Evolutionary conservation across 2,113 vertebrate genomes (phyloP).

Genomic region (Siniperca chuatsi): DNA sequence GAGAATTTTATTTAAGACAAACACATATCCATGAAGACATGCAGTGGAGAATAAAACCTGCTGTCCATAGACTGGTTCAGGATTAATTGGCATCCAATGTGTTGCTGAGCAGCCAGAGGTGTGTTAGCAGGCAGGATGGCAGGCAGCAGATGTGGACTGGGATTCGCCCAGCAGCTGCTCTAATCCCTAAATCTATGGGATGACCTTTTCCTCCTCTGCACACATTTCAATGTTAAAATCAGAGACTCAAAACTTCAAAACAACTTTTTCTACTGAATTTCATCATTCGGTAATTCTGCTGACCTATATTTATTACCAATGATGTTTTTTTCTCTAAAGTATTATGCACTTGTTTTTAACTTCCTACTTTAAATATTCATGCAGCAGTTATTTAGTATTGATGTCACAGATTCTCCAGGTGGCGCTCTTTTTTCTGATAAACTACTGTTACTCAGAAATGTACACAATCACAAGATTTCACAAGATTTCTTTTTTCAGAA

Average conservation of each 20-base stretch:
- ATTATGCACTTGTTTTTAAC: neutral
- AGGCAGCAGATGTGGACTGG: conserved; percentile 52
- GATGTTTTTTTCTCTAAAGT: neutral
- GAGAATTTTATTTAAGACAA: neutral
- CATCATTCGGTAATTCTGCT: neutral
- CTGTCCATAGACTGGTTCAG: conserved; percentile 16
- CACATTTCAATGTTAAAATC: conserved; percentile 58
- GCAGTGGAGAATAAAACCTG: neutral
- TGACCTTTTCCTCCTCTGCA: conserved; percentile 52
- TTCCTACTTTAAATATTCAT: neutral
- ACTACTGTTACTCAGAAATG: neutral
- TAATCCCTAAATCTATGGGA: conserved; percentile 61
- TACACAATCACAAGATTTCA: neutral
- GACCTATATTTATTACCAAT: neutral
- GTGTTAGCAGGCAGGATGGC: conserved; percentile 42
- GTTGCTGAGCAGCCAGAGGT: conserved; percentile 46
- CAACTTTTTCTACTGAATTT: neutral
- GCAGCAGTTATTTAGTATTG: neutral
- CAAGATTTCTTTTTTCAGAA: neutral
- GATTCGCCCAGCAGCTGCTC: conserved; percentile 54
- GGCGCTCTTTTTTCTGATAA: too few species aligned
- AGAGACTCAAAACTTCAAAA: neutral
- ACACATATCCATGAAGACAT: neutral
- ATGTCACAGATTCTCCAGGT: neutral
- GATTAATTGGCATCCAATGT: conserved; percentile 43